phyloP scores from a whole-genome alignment of 2,888 invertebrate genomes.

The Heterodera filipjevi region DNA sequence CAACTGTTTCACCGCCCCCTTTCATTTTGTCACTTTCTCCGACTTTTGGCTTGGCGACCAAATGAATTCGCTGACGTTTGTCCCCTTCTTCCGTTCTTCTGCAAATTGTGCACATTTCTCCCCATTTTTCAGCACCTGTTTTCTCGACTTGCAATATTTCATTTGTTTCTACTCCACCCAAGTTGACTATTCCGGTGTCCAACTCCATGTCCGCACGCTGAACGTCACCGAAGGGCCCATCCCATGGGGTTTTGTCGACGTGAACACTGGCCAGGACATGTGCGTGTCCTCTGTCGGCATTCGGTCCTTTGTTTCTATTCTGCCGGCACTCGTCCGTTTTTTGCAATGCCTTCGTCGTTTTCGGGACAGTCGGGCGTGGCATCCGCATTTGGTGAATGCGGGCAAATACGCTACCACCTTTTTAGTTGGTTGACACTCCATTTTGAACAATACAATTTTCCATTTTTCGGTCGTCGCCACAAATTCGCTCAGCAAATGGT shows the following conservation, averaged over 20 bases:
- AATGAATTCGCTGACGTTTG: slow-evolving; percentile 78
- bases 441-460: not conserved
- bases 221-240: slow-evolving; percentile 58
- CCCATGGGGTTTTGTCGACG: slow-evolving; percentile 64
- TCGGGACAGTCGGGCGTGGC: slow-evolving; percentile 86
- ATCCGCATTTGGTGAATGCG: slow-evolving; percentile 90
- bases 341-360: slow-evolving; percentile 94
- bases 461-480: slow-evolving; percentile 78
- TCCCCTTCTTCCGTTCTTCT: not conserved
- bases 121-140: slow-evolving; percentile 72
- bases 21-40: slow-evolving; percentile 69
- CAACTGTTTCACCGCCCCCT: slow-evolving; percentile 67
- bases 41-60: slow-evolving; percentile 72
- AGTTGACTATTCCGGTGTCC: slow-evolving; percentile 62
- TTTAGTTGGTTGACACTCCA: slow-evolving; percentile 5
- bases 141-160: slow-evolving; percentile 91
- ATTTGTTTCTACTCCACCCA: slow-evolving; percentile 81
- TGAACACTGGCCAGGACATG: slow-evolving; percentile 67
- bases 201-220: slow-evolving; percentile 50
- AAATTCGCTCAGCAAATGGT: slow-evolving; percentile 67
- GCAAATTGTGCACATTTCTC: not conserved
- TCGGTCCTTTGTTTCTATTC: slow-evolving; percentile 82
- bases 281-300: slow-evolving; percentile 75
- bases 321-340: slow-evolving; percentile 80
- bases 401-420: slow-evolving; percentile 92